These are phyloP conservation scores for Melipona bicolor DNA, from an alignment of 2,888 invertebrate genomes.

Conservation along the genomic window DNA sequence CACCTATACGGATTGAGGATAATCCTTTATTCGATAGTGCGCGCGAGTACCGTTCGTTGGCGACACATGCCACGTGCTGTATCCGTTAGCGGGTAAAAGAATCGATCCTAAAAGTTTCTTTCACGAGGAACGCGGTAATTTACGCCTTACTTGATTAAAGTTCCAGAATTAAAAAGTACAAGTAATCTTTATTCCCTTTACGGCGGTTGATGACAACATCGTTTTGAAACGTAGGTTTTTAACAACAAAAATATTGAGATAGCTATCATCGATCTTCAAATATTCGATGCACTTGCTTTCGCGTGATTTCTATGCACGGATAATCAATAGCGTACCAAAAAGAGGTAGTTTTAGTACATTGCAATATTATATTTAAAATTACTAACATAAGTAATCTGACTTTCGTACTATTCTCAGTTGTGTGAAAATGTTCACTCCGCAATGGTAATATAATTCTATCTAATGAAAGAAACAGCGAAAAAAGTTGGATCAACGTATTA, in stretches of 20 bases:
- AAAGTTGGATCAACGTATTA: slow-evolving; percentile 17
- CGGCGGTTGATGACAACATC: background rate
- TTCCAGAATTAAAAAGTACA: background rate
- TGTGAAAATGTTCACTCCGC: background rate
- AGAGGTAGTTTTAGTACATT: slow-evolving; percentile 16
- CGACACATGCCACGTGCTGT: slow-evolving; percentile 25
- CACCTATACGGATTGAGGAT: background rate
- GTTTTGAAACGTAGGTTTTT: background rate
- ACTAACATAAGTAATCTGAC: background rate
- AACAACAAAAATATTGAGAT: background rate
- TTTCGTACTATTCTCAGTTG: background rate
- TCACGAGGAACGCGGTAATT: background rate
- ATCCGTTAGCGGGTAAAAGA: slow-evolving; percentile 25
- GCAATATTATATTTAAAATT: background rate
- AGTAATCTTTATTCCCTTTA: background rate
- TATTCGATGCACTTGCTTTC: slow-evolving; percentile 19
- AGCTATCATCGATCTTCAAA: background rate
- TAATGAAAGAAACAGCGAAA: slow-evolving; percentile 3
- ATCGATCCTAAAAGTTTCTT: slow-evolving; percentile 29
- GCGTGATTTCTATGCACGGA: background rate
- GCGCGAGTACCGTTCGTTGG: background rate
- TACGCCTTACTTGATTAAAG: background rate
- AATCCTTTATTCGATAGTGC: background rate
- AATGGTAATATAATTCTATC: background rate
- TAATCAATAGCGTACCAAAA: slow-evolving; percentile 7